Conservation (phyloP, 2,797 vertebrate genomes). For the Trachurus trachurus region DNA sequence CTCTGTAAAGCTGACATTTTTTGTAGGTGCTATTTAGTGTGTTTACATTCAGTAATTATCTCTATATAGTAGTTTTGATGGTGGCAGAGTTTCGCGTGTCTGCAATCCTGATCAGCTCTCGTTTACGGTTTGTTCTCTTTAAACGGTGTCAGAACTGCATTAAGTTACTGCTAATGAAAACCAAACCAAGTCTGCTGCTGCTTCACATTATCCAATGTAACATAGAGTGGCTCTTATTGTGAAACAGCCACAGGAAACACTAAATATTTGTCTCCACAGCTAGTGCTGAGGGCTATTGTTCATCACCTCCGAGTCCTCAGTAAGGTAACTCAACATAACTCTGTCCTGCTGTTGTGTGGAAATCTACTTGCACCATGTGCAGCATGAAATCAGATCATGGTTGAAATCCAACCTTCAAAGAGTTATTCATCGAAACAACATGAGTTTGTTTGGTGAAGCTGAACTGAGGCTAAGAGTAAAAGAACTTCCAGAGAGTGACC, state of each 20-base stretch:
- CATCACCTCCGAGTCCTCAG: not conserved
- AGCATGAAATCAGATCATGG: not conserved
- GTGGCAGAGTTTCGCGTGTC: not conserved
- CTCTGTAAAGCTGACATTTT: not conserved
- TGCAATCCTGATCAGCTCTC: not conserved
- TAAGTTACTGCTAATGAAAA: not conserved
- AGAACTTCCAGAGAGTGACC: slow-evolving; percentile 2
- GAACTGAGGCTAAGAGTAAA: slow-evolving; percentile 17
- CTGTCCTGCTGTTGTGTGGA: not conserved
- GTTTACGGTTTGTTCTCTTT: not conserved
- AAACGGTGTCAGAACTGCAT: not conserved
- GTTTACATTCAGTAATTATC: not conserved
- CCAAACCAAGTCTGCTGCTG: not conserved
- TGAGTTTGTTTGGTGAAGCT: slow-evolving; percentile 3
- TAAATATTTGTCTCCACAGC: not conserved
- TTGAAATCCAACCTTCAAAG: not conserved
- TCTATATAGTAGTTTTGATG: not conserved
- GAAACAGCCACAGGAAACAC: slow-evolving; percentile 8
- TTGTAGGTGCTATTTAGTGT: not conserved
- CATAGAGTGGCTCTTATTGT: not conserved
- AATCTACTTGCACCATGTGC: not conserved
- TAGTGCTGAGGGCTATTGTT: too few species aligned
- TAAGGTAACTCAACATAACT: not conserved
- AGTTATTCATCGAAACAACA: slow-evolving; percentile 14
- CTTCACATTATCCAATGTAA: not conserved